phyloP scores from a whole-genome alignment of 2,888 invertebrate genomes.

The Rugalucina vietnamica region DNA sequence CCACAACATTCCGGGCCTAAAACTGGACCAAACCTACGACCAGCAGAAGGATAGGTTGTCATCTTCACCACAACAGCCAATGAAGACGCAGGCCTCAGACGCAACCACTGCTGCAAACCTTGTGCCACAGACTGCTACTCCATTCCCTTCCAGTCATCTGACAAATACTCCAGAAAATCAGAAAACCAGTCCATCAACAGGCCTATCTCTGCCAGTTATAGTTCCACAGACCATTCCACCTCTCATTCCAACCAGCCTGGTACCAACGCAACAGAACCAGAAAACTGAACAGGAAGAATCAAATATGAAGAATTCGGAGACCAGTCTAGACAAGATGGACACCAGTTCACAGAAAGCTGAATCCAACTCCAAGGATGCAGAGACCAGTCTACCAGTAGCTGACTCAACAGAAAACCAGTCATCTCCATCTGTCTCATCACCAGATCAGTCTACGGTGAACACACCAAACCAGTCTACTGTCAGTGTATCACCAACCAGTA shows the following conservation, averaged over 20 bases:
- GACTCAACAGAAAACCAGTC: constrained; percentile 28
- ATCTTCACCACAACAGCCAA: neutral
- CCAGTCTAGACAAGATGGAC: too few species aligned
- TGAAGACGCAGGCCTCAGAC: neutral
- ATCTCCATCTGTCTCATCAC: constrained; percentile 14
- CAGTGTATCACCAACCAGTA: constrained; percentile 55
- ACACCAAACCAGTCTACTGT: constrained; percentile 49
- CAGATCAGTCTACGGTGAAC: constrained; percentile 42
- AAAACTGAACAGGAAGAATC: too few species aligned
- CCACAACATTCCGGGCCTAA: neutral
- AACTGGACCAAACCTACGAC: constrained; percentile 6
- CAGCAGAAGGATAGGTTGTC: neutral
- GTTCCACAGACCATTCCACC: neutral
- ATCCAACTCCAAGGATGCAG: too few species aligned
- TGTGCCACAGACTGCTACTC: neutral
- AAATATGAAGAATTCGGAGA: too few species aligned
- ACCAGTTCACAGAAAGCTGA: too few species aligned
- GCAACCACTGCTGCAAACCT: too few species aligned
- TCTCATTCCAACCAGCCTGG: neutral
- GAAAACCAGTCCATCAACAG: neutral
- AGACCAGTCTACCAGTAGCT: too few species aligned
- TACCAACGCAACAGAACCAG: neutral
- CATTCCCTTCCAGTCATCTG: neutral
- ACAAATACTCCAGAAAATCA: neutral
- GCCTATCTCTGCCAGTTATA: neutral